Base-by-base conservation (phyloP, 1,140 invertebrate species). In the Anoplolepis gracilipes region DNA sequence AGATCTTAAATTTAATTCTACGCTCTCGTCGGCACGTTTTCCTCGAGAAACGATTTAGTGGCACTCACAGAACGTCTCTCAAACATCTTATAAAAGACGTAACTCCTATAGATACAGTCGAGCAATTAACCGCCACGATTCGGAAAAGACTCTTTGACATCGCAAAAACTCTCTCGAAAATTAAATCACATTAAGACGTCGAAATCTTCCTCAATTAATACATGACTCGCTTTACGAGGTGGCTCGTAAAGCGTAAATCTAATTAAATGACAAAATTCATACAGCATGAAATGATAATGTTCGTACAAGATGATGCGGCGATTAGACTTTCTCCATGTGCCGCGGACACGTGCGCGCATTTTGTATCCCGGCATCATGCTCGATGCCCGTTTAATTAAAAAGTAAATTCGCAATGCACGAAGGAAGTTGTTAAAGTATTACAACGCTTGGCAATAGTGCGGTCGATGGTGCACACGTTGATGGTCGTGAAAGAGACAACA, bases 301-400 rank as follows among this genome's bases (percentile, higher is more conserved):
- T 22, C 70, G 22, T 22, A 22, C 30, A 42, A 77, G 70, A 25
- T 49, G 49, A 11, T 53, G 78, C 13, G 28, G 61, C 55, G 67
- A 73, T 82, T 73, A 16, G 42, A 90, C 87, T 90, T 90, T 88
- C 87, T 85, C 87, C 73, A 53, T 30, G 62, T 78, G 76, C 75
- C 73, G 65, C 81, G 78, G 76, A 90, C 81, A 90, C 70, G 59
- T 39, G 19, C 78, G 79, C 65, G 39, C 61, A 84, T 57, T 49
- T 75, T 77, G 86, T 90, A 92, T 90, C 85, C 91, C 89, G 89
- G 90, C 84, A 91, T 91, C 81, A 90, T 90, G 90, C 89, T 90
- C 78, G 86, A 87, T 90, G 81, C 69, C 85, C 62, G 61, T 78
- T 91, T 91, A 92, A 92, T 92, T 92, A 91, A 88, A 81, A 87